Base-by-base conservation (phyloP, 2,113 vertebrate species). In the Lepus americanus region DNA sequence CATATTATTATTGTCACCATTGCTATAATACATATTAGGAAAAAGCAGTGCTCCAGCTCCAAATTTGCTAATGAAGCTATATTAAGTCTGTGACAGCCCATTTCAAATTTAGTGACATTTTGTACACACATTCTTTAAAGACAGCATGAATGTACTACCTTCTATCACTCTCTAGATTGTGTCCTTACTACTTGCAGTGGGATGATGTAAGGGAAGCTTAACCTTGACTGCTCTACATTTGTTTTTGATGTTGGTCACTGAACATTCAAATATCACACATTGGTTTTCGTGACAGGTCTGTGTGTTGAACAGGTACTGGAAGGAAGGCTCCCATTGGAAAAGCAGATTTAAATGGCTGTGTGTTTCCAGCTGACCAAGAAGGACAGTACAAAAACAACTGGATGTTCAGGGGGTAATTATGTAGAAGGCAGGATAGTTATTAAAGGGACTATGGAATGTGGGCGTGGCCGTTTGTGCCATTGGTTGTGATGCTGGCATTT, bases 1-100 rank as follows among this genome's bases (percentile, higher is more conserved):
- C 95, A 98, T 94, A 61, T 97, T 93, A 92, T 98, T 97, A 97
- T 98, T 97, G 92, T 83, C 89, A 87, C 97, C 22, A 29, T 93
- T 69, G 53, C 98, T 93, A 94, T 98, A 97, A 97, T 98, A 95
- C 97, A 87, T 98, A 97, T 92, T 98, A 98, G 96, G 96, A 97
- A 97, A 98, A 98, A 94, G 93, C 98, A 99, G 98, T 98, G 98
- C 98, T 99, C 98, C 98, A 98, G 98, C 98, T 98, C 97, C 93
- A 86, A 89, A 97, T 97, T 95, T 97, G 93, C 97, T 96, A 89
- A 94, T 66, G 80, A 93, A 83, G 85, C 66, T 92, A 70, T 83
- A 95, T 79, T 94, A 92, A 92, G 80, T 97, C 96, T 95, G 87
- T 95, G 97, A 94, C 80, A 97, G 97, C 96, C 67, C 89, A 88